phyloP scores from a whole-genome alignment of 2,797 vertebrate species.

The Antennarius maculatus region DNA sequence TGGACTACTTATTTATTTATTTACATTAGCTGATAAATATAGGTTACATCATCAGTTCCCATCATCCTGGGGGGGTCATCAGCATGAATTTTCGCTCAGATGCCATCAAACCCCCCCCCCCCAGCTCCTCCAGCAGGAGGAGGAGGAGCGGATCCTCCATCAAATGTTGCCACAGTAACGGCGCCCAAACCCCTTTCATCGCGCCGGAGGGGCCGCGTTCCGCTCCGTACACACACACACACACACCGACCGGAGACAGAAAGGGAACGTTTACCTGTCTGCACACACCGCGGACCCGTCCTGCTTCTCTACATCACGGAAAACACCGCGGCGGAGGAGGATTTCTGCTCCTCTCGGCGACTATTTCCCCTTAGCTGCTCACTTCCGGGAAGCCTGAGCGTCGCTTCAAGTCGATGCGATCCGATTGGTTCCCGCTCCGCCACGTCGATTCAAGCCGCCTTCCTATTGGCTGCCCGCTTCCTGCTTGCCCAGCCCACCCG shows the following conservation, averaged over 20 bases:
- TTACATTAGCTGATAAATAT: too few relatives aligned
- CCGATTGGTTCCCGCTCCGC: constrained; percentile 44
- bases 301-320: constrained; percentile 70
- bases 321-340: constrained; percentile 34
- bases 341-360: constrained; percentile 55
- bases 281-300: constrained; percentile 43
- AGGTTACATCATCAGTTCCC: too few relatives aligned
- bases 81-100: constrained; percentile 20
- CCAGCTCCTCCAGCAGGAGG: too few relatives aligned
- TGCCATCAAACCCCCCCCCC: constrained; percentile 48
- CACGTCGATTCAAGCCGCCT: constrained; percentile 25
- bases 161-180: constrained; percentile 82
- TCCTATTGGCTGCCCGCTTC: constrained; percentile 50
- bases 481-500: neutral
- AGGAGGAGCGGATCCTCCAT: constrained; percentile 61
- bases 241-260: neutral
- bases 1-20: too few relatives aligned
- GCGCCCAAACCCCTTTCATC: constrained; percentile 67
- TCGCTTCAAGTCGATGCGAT: constrained; percentile 32
- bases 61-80: neutral
- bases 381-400: constrained; percentile 35
- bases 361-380: constrained; percentile 28
- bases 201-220: constrained; percentile 58
- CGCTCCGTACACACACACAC: constrained; percentile 8
- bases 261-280: constrained; percentile 57